These are phyloP conservation scores for Desoria tigrina DNA, from an alignment of 2,888 invertebrate species.

Conservation along the genomic window DNA sequence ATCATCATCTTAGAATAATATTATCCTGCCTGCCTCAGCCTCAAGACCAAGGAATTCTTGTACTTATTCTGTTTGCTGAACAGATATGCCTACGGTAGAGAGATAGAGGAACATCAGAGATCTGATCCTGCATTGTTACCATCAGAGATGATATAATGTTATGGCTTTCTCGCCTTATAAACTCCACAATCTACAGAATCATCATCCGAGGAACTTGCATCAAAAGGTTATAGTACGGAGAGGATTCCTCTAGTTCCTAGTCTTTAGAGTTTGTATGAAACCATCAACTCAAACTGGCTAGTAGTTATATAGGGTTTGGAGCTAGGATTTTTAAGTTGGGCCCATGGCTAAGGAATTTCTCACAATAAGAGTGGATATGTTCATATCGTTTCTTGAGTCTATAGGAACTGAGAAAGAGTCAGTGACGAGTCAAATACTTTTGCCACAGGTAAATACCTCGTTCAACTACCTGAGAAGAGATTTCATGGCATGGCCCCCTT, in stretches of 20 bases:
- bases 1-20: slow-evolving; percentile 11
- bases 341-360: slow-evolving; percentile 1
- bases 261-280: slow-evolving; percentile 2
- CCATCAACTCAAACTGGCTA: neutral
- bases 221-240: neutral
- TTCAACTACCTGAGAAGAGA: slow-evolving; percentile 1
- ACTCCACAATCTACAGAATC: neutral
- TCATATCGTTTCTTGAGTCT: too few relatives aligned
- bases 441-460: slow-evolving; percentile 11
- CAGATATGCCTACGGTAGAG: neutral
- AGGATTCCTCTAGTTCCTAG: neutral
- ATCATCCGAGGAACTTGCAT: neutral
- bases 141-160: slow-evolving; percentile 10
- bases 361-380: neutral
- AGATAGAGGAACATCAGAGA: neutral
- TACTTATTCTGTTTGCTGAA: slow-evolving; percentile 21
- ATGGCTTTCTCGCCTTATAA: neutral
- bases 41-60: slow-evolving; percentile 22
- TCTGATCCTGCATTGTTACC: neutral
- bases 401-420: too few relatives aligned
- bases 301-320: too few relatives aligned
- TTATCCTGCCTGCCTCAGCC: slow-evolving; percentile 12
- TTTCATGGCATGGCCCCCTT: slow-evolving; percentile 1
- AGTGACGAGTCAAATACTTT: slow-evolving; percentile 16
- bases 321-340: neutral